Evolutionary conservation across 2,888 invertebrate species (phyloP), one percentile per base, ranked within the genome.

Genomic region (Heliconius erato): DNA sequence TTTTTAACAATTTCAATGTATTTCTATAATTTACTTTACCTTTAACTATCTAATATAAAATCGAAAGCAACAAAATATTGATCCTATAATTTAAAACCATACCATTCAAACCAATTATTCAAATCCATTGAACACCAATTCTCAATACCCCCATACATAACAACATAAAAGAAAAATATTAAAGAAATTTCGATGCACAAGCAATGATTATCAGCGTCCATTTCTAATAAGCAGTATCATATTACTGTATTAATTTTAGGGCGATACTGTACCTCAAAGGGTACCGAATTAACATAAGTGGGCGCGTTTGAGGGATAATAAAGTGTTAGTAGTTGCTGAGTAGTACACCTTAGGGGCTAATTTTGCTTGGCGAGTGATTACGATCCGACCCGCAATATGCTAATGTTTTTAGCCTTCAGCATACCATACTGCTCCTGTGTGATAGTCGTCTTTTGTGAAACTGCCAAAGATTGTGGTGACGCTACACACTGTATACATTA

Each of bases 341-440:
- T 92, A 93, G 91, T 91, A 91, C 91, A 95, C 95, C 95, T 95
- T 93, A 95, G 95, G 94, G 95, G 93, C 94, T 94, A 95, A 95
- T 95, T 94, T 94, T 86, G 91, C 91, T 90, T 92, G 92, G 92
- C 92, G 89, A 89, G 91, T 95, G 95, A 94, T 94, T 94, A 94
- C 94, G 92, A 94, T 92, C 89, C 89, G 90, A 89, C 89, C 89
- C 88, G 92, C 93, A 94, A 93, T 95, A 95, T 95, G 95, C 93
- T 95, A 95, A 95, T 96, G 92, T 93, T 91, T 93, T 91, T 94
- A 90, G 94, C 94, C 94, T 92, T 93, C 91, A 94, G 93, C 92
- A 91, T 88, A 85, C 87, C 83, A 87, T 86, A 87, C 85, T 86
- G 89, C 90, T 89, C 86, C 90, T 89, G 90, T 88, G 88, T 87